phyloP scores from a whole-genome alignment of 2,888 invertebrate species.

The Pterostichus madidus region DNA sequence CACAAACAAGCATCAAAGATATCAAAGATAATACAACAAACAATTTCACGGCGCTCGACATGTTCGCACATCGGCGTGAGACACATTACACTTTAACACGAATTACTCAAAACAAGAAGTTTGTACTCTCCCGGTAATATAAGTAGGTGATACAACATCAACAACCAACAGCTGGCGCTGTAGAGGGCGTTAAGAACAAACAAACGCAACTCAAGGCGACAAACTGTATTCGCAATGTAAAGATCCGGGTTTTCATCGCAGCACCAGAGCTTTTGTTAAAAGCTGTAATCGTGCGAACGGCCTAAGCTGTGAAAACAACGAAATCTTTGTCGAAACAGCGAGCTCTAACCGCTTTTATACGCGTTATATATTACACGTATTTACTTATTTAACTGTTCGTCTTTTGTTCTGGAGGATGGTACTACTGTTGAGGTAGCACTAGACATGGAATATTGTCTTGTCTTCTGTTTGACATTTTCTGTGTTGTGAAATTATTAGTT shows the following conservation, averaged over 20 bases:
- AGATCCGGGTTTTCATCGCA: conserved; percentile 52
- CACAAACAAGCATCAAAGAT: not conserved
- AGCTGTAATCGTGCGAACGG: conserved; percentile 60
- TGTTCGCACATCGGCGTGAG: not conserved
- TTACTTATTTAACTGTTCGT: conserved; percentile 61
- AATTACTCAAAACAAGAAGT: conserved; percentile 42
- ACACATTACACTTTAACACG: conserved; percentile 23
- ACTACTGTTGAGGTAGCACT: not conserved
- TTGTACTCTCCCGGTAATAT: conserved; percentile 20
- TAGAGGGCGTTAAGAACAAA: conserved; percentile 32
- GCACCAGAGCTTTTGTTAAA: conserved; percentile 47
- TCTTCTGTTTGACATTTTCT: too few relatives aligned
- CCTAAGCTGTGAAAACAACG: conserved; percentile 64
- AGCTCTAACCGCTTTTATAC: conserved; percentile 57
- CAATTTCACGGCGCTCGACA: not conserved
- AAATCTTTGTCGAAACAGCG: conserved; percentile 52
- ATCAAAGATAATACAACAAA: conserved; percentile 3
- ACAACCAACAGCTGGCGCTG: conserved; percentile 9
- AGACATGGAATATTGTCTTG: too few relatives aligned
- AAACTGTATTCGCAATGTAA: conserved; percentile 38
- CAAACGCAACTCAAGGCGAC: conserved; percentile 59
- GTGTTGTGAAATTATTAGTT: too few relatives aligned
- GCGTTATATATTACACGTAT: conserved; percentile 59
- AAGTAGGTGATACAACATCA: conserved; percentile 44
- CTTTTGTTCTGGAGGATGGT: conserved; percentile 37